Conservation (phyloP, 2,888 invertebrate species). For the Rhaphigaster nebulosa region DNA sequence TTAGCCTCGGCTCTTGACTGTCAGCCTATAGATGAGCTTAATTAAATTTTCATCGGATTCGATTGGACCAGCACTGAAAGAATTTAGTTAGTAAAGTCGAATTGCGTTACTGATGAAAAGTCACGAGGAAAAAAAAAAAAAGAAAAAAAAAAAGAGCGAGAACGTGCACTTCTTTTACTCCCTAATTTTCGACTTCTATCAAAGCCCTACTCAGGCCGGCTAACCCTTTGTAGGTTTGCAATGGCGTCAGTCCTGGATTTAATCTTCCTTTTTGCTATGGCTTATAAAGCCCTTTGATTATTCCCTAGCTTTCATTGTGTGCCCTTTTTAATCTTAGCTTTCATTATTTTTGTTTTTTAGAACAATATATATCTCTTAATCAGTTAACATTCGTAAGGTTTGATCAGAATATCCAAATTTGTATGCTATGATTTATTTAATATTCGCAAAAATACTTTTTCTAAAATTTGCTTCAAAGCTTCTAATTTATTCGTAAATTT, state of each 20-base stretch:
- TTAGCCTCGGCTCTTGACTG: too few relatives aligned
- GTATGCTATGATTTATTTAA: too few relatives aligned
- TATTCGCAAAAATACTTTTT: too few relatives aligned
- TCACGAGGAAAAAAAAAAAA: not conserved
- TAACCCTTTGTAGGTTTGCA: not conserved
- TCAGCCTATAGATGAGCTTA: too few relatives aligned
- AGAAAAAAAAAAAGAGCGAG: not conserved
- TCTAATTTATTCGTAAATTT: too few relatives aligned
- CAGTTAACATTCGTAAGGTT: too few relatives aligned
- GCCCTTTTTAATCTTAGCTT: not conserved
- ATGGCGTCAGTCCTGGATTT: not conserved
- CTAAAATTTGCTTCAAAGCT: too few relatives aligned
- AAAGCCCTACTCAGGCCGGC: not conserved
- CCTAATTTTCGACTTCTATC: not conserved
- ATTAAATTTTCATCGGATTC: not conserved
- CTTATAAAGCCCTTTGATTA: conserved; percentile 13
- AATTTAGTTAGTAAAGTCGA: not conserved
- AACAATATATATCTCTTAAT: too few relatives aligned
- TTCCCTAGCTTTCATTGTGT: not conserved
- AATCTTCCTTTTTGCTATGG: not conserved
- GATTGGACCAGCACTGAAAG: not conserved
- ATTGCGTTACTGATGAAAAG: not conserved
- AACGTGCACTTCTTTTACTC: not conserved
- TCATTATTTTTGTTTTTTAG: not conserved
- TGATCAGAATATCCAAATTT: too few relatives aligned